Evolutionary conservation across 2,797 vertebrate genomes (phyloP), one percentile per base, ranked within the genome.

Genomic region (Artibeus lituratus): DNA sequence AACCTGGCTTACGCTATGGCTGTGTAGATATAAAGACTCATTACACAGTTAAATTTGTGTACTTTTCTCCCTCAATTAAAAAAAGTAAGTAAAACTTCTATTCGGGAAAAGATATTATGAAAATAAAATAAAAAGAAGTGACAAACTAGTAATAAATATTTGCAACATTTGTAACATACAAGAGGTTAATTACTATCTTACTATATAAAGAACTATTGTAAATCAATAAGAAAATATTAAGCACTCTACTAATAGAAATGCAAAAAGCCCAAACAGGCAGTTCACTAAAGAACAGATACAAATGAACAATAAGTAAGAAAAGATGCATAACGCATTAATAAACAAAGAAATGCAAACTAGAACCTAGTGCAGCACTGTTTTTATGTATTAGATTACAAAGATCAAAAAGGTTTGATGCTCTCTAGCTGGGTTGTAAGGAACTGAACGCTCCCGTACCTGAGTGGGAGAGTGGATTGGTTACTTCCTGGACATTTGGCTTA

Each of bases 191-290:
- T 73, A 76, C 51, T 82, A 26, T 77, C 44, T 85, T 82, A 55
- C 21, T 42, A 67, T 73, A 44, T 67, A 74, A 92, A 83, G 21
- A 69, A 29, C 51, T 85, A 85, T 47, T 39, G 6, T 53, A 77
- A 94, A 86, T 94, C 70, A 82, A 53, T 86, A 74, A 84, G 47
- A 90, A 89, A 86, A 37, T 22, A 55, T 82, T 73, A 55, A 78
- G 44, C 7, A 72, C 32, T 26, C 19, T 81, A 83, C 24, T 85
- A 83, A 51, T 35, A 90, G 42, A 70, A 80, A 69, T 86, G 42
- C 47, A 57, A 65, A 91, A 87, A 37, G 18, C 51, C 82, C n/a
- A 67, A 92, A 74, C 1, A 80, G 55, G 11, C 21, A 81, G 35
- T 57, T 90, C 32, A 51, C 18, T 32, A 86, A 85, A 77, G 82